Base-by-base conservation (phyloP, 2,888 invertebrate genomes). In the Coecobrya sp. region DNA sequence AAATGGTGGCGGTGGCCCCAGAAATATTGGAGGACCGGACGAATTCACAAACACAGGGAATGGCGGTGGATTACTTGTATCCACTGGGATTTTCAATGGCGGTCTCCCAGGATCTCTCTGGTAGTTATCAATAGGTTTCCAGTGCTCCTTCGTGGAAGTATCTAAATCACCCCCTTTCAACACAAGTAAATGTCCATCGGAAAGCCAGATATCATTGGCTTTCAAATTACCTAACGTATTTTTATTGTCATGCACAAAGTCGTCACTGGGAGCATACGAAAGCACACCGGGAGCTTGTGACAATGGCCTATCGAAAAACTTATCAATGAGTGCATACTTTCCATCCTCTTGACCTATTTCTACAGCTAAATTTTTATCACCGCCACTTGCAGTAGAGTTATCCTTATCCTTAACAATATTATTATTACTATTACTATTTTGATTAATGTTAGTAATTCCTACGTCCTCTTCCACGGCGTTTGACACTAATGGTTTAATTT, bases 31-130 rank as follows among this genome's bases (percentile, higher is more conserved):
- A 95, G 98, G 98, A 95, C 98, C 98, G 95, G 97, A 97, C 95
- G 98, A 98, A 96, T 97, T 97, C 96, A 98, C 97, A 96, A 98
- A 98, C 96, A 98, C 97, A 95, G 98, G 98, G 97, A 98, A 98
- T 96, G 98, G 98, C 97, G 98, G 98, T 96, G 98, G 98, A 95
- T 98, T 97, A 96, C 92, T 93, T 11, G 98, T 98, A 96, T 97
- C 97, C 85, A 97, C 96, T 68, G 98, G 98, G 95, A 98, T 97
- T 96, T 98, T 98, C 95, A 98, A 98, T 96, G 97, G 98, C 95
- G 98, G 97, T 65, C 62, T 93, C 10, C 70, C 87, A 95, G 97
- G 96, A 36, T 98, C 98, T 94, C 98, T 98, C 96, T 97, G 97
- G 96, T 98, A 98, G 95, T 97, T 97, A 95, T 98, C 98, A 95